These are phyloP conservation scores for Chalcosyrphus nemorum DNA, from an alignment of 2,888 invertebrate genomes.

Conservation along the genomic window DNA sequence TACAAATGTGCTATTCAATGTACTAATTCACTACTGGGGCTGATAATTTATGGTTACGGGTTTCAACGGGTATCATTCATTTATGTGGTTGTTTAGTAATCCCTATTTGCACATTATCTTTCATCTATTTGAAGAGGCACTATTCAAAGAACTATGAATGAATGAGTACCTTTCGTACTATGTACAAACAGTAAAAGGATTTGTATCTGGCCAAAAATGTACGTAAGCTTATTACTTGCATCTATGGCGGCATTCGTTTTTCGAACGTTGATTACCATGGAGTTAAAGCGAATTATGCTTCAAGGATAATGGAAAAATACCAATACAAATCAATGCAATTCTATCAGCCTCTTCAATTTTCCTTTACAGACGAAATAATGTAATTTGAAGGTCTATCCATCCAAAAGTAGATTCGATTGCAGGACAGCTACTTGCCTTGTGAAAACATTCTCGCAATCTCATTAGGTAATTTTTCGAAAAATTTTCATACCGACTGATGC, in stretches of 20 bases:
- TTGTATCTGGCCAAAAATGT: neutral
- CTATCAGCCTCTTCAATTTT: no score
- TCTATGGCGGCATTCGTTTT: neutral
- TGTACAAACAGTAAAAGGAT: neutral
- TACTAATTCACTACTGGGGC: conserved; percentile 18
- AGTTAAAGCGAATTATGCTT: no score
- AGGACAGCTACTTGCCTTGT: no score
- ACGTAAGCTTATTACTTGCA: neutral
- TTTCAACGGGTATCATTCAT: conserved; percentile 37
- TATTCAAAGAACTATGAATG: conserved; percentile 5
- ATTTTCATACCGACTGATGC: no score
- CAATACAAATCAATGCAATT: no score
- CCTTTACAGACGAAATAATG: no score
- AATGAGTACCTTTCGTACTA: neutral
- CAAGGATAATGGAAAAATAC: no score
- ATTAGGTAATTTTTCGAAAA: no score
- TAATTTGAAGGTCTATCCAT: no score
- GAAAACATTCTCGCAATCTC: no score
- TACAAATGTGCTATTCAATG: conserved; percentile 55
- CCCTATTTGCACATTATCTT: conserved; percentile 38
- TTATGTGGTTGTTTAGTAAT: conserved; percentile 50
- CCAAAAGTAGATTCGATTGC: no score
- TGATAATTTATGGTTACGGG: conserved; percentile 34
- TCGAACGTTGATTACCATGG: no score
- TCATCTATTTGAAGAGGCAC: conserved; percentile 17